Base-by-base conservation (phyloP, 2,113 vertebrate genomes). In the Tetrao urogallus region DNA sequence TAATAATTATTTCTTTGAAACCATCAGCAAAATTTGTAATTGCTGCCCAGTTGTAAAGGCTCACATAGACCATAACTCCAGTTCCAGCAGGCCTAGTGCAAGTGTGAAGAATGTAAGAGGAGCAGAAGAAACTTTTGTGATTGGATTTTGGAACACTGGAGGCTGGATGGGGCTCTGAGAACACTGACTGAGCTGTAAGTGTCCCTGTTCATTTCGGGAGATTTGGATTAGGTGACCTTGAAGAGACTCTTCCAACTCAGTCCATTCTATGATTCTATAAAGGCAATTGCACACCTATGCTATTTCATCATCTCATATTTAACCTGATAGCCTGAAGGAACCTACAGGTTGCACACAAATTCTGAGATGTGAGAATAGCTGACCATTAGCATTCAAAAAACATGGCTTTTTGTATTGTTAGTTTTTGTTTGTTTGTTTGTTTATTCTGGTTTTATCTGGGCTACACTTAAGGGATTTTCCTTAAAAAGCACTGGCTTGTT, bases 51-150 rank as follows among this genome's bases (percentile, higher is more conserved):
- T 45, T 58, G 52, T 89, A 32, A 82, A 78, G 25, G 21, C 60
- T n/a, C 34, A 75, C 82, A 10, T 30, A 22, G 13, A 36, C 40
- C 75, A 32, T 34, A 60, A 60, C 32, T 81, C 18, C 42, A 10
- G 12, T 60, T 70, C 34, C 56, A 67, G 11, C 11, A 58, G 42
- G 66, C 8, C 30, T 38, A 67, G 38, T 16, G 36, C 10, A 69
- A 57, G 17, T 0, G 0, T 38, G 48, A 87, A 67, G 16, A 75
- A 45, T 0, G 0, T 56, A 65, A 76, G 15, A 94, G 30, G n/a
- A 66, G 13, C 20, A 70, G 40, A 9, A 65, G 17, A 61, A 85
- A 76, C 54, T n/a, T 69, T 69, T 54, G 36, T 0, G 0, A 30
- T 66, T 16, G 22, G 17, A 48, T 86, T 84, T 86, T 88, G 54